Evolutionary conservation across 1,140 invertebrate species (phyloP).

Genomic region (Tetragnatha versicolor): DNA sequence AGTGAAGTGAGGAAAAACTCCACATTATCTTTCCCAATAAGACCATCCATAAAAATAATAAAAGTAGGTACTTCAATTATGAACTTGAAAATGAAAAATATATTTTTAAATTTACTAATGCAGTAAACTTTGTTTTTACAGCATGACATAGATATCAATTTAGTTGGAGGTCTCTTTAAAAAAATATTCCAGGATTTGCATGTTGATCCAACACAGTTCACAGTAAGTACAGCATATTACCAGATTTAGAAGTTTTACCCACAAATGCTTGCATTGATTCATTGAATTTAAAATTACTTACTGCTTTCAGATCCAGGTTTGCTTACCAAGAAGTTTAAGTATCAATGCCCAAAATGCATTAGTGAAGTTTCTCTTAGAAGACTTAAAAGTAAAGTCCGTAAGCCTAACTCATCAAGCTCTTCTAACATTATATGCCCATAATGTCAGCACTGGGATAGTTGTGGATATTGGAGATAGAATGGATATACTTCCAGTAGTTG

Average conservation of each 20-base stretch:
- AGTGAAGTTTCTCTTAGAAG: conserved; percentile 65
- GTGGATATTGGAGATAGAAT: conserved; percentile 73
- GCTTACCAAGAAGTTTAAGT: conserved; percentile 66
- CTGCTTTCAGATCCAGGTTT: conserved; percentile 60
- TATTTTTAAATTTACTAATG: conserved; percentile 10
- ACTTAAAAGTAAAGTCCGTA: conserved; percentile 65
- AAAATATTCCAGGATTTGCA: conserved; percentile 67
- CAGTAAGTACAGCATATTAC: conserved; percentile 58
- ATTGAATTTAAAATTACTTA: too few species aligned
- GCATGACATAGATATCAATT: conserved; percentile 64
- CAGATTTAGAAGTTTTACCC: not conserved
- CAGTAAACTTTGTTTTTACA: conserved; percentile 56
- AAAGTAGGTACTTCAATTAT: conserved; percentile 63
- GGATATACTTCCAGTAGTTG: conserved; percentile 72
- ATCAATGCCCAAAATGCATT: conserved; percentile 60
- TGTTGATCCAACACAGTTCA: conserved; percentile 64
- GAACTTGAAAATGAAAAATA: not conserved
- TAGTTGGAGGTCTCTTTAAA: conserved; percentile 65
- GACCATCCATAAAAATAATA: conserved; percentile 64
- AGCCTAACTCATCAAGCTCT: conserved; percentile 71
- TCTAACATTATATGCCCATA: conserved; percentile 71
- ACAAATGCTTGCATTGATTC: not conserved
- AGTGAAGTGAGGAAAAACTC: conserved; percentile 65
- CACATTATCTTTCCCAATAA: conserved; percentile 65
- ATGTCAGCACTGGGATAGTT: conserved; percentile 71